phyloP scores from a whole-genome alignment of 2,797 vertebrate genomes.

The Acipenser ruthenus region DNA sequence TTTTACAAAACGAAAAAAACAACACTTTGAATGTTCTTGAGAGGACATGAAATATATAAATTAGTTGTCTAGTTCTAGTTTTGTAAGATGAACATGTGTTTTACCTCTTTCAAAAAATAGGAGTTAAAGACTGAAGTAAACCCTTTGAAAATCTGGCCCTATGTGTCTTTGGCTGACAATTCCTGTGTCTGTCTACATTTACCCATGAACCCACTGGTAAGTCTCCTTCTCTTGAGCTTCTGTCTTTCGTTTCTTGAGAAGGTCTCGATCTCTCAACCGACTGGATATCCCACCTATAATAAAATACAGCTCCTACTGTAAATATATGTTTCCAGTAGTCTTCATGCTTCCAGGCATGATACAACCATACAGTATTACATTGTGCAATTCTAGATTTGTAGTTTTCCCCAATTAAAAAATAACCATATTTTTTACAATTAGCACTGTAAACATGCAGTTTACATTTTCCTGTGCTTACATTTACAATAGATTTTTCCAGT shows the following conservation, averaged over 20 bases:
- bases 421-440: not conserved
- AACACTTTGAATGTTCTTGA: not conserved
- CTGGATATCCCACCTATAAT: conserved; percentile 55
- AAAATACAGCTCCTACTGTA: conserved; percentile 4
- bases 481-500: conserved; percentile 1
- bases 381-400: no score
- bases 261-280: conserved; percentile 74
- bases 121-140: no score
- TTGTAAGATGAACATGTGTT: no score
- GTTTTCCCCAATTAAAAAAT: not conserved
- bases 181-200: conserved; percentile 30
- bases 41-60: no score
- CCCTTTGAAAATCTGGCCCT: not conserved
- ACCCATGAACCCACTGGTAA: conserved; percentile 76
- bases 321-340: no score
- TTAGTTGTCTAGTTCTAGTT: no score
- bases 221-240: conserved; percentile 75
- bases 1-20: not conserved
- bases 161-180: not conserved
- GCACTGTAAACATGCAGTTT: not conserved
- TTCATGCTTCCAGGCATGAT: no score
- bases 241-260: conserved; percentile 79
- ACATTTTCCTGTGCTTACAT: conserved; percentile 1
- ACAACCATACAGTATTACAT: no score
- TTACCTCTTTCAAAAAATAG: no score